Evolutionary conservation across 2,888 invertebrate genomes (phyloP), one percentile per base, ranked within the genome.

Genomic region (Caenorhabditis japonica): DNA sequence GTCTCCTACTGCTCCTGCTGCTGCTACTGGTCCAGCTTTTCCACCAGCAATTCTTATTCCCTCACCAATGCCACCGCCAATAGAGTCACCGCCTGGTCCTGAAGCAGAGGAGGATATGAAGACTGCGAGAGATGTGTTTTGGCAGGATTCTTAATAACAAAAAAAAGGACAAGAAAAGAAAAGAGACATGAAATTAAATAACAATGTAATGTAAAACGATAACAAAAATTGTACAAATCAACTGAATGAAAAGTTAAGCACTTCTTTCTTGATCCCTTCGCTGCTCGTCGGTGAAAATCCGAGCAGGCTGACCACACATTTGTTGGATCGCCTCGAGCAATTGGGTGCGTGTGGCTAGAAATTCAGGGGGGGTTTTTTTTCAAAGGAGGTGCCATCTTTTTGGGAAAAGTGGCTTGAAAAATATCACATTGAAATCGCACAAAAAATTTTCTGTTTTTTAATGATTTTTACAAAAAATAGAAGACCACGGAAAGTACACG

Each of bases 221-320:
- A n/a, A 61, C 51, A 49, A 52, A 60, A 36, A 61, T 34, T 61
- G 44, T 52, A 61, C 61, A 61, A n/a, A n/a, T n/a, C n/a, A n/a
- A n/a, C 23, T 52, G 12, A 61, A 61, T 21, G 38, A 43, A 52
- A 13, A 13, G 4, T 15, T 27, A 10, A 36, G 1, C 13, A 21
- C 27, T 43, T 43, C 4, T 10, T n/a, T 13, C 23, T 39, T 64
- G 55, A 25, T 64, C 64, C 10, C 43, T 49, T 7, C 64, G 12
- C 34, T 64, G 64, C 15, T 55, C 64, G 3, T 64, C 72, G 4
- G 23, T 53, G 34, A 72, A 72, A 38, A 72, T 72, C 21, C 72
- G 34, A 12, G 59, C 47, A 4, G 72, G 59, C 38, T 72, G 30
- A 15, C 72, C 72, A 23, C 72, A 72, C 25, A 71, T 71, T 7